These are phyloP conservation scores for Steinernema hermaphroditum DNA, from an alignment of 2,888 invertebrate species.

Conservation along the genomic window DNA sequence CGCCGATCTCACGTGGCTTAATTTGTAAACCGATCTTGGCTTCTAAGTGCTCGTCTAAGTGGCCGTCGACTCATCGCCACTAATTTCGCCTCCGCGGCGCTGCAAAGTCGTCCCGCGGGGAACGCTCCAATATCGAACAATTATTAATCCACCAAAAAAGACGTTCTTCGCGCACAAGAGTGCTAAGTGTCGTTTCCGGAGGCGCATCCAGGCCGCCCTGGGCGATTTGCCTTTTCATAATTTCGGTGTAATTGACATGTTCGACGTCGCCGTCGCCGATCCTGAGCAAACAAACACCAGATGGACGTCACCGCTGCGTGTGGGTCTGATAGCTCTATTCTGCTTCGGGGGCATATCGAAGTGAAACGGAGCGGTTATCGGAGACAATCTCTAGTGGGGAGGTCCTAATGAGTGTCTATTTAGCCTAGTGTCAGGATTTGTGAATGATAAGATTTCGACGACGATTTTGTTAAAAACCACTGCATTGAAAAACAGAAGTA, in stretches of 20 bases:
- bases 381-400: no score
- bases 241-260: background rate
- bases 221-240: background rate
- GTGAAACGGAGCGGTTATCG: no score
- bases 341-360: no score
- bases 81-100: background rate
- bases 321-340: no score
- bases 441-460: no score
- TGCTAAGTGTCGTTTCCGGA: background rate
- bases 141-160: conserved; percentile 28
- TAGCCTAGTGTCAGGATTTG: no score
- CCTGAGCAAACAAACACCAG: background rate
- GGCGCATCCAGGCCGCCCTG: background rate
- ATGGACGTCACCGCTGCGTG: conserved; percentile 10
- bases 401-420: no score
- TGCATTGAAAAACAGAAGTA: no score
- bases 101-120: conserved; percentile 16
- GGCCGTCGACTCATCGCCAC: conserved; percentile 1
- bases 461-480: no score
- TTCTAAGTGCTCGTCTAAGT: conserved; percentile 24
- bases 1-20: background rate
- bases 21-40: conserved; percentile 14
- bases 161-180: background rate
- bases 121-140: conserved; percentile 21
- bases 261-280: background rate